Evolutionary conservation across 2,113 vertebrate genomes (phyloP).

Genomic region (Natator depressus): DNA sequence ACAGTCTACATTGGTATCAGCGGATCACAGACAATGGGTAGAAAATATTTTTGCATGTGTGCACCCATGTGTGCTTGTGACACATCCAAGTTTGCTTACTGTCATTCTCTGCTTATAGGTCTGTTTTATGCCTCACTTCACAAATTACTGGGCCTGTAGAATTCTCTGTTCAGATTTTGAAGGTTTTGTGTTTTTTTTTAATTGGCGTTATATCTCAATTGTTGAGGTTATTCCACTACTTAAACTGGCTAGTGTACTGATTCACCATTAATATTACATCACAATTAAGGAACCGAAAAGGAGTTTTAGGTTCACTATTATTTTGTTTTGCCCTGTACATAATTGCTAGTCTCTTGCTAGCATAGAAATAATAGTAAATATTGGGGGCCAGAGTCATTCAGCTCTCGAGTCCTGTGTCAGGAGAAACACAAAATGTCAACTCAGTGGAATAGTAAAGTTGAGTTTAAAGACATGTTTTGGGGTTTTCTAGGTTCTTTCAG

Average conservation of each 20-base stretch:
- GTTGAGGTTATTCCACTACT: background rate
- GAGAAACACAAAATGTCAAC: constrained; percentile 53
- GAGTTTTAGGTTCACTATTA: constrained; percentile 6
- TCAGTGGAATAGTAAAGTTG: constrained; percentile 42
- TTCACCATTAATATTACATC: background rate
- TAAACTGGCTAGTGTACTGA: background rate
- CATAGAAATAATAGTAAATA: constrained; percentile 32
- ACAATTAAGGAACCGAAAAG: background rate
- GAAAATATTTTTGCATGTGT: background rate
- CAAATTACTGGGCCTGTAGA: background rate
- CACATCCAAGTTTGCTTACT: background rate
- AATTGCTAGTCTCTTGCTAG: constrained; percentile 29
- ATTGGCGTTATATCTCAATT: background rate
- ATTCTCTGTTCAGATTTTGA: background rate
- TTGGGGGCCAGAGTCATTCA: constrained; percentile 21
- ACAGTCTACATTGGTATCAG: background rate
- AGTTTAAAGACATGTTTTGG: constrained; percentile 42
- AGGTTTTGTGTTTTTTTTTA: background rate
- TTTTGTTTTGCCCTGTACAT: constrained; percentile 7
- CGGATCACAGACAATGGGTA: background rate
- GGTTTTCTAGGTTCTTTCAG: background rate
- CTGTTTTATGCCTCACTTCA: background rate
- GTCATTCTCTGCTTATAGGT: background rate
- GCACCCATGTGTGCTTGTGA: background rate
- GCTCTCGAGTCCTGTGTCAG: constrained; percentile 36